Conservation (phyloP, 2,113 vertebrate species). For the Dipodomys merriami region DNA sequence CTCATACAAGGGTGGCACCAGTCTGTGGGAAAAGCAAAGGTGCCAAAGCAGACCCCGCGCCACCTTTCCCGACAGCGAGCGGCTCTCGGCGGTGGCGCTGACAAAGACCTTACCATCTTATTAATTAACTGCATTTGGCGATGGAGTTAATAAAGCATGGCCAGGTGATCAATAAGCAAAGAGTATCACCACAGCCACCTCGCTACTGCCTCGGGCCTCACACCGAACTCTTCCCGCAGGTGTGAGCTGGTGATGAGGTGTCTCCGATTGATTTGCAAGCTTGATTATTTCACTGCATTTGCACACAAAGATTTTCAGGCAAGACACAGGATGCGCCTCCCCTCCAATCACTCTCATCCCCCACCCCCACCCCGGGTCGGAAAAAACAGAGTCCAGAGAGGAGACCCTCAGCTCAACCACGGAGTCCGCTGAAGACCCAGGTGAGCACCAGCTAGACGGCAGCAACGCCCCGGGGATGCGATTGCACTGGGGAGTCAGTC, state of each 20-base stretch:
- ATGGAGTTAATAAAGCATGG: conserved; percentile 1
- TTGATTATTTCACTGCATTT: neutral
- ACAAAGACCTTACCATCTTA: neutral
- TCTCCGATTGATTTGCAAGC: neutral
- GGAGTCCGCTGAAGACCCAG: neutral
- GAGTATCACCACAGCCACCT: neutral
- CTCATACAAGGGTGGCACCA: no score
- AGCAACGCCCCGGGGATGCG: neutral
- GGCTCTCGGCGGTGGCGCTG: neutral
- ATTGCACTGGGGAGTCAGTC: neutral
- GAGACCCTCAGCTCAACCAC: neutral
- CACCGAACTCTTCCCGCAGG: neutral
- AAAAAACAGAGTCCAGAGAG: neutral
- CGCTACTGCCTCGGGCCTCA: neutral
- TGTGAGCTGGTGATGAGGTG: neutral
- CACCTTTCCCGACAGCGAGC: neutral
- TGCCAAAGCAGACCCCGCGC: neutral
- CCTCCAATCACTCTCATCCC: neutral
- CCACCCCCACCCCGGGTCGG: neutral
- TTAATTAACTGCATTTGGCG: neutral
- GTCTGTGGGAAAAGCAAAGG: neutral
- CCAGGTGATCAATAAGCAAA: neutral
- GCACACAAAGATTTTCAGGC: neutral
- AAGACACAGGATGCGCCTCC: neutral
- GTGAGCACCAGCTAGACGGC: neutral